These are phyloP conservation scores for Cataglyphis albicans DNA, from an alignment of 2,888 invertebrate genomes.

Conservation along the genomic window DNA sequence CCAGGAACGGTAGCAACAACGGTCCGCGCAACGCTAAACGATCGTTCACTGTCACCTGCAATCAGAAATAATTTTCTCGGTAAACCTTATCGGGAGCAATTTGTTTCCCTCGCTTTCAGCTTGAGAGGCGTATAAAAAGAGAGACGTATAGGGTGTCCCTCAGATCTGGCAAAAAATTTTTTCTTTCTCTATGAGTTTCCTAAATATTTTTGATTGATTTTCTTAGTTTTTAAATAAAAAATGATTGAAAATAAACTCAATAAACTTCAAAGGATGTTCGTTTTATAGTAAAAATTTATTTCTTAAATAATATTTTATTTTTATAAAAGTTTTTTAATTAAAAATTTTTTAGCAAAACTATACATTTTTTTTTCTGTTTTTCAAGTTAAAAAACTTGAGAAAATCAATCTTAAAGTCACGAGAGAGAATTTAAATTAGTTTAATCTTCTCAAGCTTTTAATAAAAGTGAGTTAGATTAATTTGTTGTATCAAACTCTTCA, in stretches of 20 bases:
- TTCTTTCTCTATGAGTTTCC: neutral
- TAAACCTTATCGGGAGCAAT: constrained; percentile 34
- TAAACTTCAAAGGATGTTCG: neutral
- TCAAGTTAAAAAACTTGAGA: neutral
- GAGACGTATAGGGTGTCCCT: neutral
- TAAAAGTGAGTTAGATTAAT: neutral
- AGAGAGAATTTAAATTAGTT: neutral
- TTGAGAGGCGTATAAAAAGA: neutral
- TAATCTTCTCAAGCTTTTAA: neutral
- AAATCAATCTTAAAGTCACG: neutral
- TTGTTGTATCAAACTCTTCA: neutral
- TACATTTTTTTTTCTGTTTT: neutral
- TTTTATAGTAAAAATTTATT: neutral
- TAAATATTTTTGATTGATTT: neutral
- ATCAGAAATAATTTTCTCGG: constrained; percentile 64
- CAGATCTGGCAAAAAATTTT: neutral
- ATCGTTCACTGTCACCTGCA: constrained; percentile 86
- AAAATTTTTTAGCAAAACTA: neutral
- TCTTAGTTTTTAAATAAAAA: neutral
- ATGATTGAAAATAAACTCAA: neutral
- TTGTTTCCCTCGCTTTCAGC: neutral
- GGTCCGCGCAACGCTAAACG: constrained; percentile 86
- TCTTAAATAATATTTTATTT: neutral
- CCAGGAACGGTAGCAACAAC: constrained; percentile 86
- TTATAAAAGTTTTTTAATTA: neutral